Evolutionary conservation across 2,113 vertebrate species (phyloP).

Genomic region (Saccopteryx bilineata): DNA sequence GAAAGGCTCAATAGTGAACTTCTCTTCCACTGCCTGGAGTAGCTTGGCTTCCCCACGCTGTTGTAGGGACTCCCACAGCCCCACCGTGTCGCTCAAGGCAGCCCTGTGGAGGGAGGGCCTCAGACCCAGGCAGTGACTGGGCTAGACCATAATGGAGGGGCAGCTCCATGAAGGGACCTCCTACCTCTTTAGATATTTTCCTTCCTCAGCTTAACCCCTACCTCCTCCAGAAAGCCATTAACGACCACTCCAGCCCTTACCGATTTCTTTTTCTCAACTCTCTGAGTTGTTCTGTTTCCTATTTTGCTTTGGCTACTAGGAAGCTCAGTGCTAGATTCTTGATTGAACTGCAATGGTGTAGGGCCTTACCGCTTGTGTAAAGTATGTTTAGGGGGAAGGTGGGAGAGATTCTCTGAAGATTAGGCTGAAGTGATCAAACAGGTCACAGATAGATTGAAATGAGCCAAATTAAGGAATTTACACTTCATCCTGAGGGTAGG

Average conservation of each 20-base stretch:
- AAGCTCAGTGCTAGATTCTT: slow-evolving; percentile 21
- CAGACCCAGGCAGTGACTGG: slow-evolving; percentile 39
- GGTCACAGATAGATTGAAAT: background rate
- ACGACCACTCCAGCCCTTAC: background rate
- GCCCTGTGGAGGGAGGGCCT: slow-evolving; percentile 88
- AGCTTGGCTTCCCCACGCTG: slow-evolving; percentile 83
- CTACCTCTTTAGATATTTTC: background rate
- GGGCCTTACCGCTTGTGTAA: background rate
- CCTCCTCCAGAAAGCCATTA: slow-evolving; percentile 9
- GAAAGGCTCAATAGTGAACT: slow-evolving; percentile 94
- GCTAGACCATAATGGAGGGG: background rate
- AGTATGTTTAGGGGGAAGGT: background rate
- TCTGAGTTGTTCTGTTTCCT: background rate
- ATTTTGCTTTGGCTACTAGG: slow-evolving; percentile 54
- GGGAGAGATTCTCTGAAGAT: background rate
- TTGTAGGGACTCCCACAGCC: slow-evolving; percentile 92
- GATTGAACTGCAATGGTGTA: background rate
- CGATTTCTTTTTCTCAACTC: background rate
- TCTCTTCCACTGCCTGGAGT: slow-evolving; percentile 88
- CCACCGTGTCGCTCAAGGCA: slow-evolving; percentile 91
- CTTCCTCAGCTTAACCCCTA: background rate
- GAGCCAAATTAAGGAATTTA: background rate
- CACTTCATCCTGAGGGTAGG: background rate
- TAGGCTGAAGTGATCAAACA: background rate
- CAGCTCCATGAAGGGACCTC: background rate